Base-by-base conservation (phyloP, 2,797 vertebrate species). In the Amphiprion clarkii region DNA sequence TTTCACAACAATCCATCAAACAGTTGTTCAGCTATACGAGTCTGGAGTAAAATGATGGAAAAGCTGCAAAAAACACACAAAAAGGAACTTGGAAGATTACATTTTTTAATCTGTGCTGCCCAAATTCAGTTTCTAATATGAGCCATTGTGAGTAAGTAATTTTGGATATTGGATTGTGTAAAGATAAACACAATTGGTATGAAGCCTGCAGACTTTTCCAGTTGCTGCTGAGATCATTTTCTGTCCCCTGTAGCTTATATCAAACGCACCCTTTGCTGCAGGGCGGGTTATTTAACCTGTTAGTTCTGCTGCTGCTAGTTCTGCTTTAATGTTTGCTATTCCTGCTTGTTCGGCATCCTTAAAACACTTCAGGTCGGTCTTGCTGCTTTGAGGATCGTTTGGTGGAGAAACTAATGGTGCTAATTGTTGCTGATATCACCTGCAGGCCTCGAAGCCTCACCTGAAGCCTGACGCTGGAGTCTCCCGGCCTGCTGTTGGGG, bases 261-360 rank as follows among this genome's bases (percentile, higher is more conserved):
- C 65, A 74, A 65, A 53, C 54, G 48, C 14, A 64, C 64, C 59
- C 40, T 58, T 46, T 16, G 17, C 36, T 5, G 10, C 3, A 17
- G 21, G 19, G 51, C 3, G 2, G 29, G 1, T 3, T 9, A 0
- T 40, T 62, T n/a, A 11, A 67, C 13, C 1, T n/a, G 25, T 0
- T 42, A 33, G 27, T 4, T 27, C 40, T 16, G 14, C 46, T 8
- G 5, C 14, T 42, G 29, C 9, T 39, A 16, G 12, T 33, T 17
- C 2, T 42, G 0, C 10, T n/a, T 31, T 7, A 49, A 29, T 10
- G 1, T 1, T 10, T 3, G 56, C 17, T 19, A 0, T 17, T 16
- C 51, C 23, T 57, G 14, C 13, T 19, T 27, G 27, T 27, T 27
- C 27, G 27, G 27, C 23, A 23, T 23, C 23, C 23, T 23, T 23